Evolutionary conservation across 1,140 invertebrate genomes (phyloP).

Genomic region (Hyphantria cunea): DNA sequence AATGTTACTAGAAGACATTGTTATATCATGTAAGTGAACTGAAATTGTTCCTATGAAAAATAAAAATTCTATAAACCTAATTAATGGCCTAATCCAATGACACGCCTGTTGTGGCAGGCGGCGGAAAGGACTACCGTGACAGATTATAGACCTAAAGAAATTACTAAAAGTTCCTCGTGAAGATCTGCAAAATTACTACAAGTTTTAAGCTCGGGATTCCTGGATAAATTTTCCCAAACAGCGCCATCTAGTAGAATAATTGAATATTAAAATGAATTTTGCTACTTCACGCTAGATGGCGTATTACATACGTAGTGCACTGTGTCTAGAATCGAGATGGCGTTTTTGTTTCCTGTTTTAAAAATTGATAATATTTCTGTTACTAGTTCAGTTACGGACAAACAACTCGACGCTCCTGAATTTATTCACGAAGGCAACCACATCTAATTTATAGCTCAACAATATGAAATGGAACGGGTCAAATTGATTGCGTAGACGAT

Average conservation of each 20-base stretch:
- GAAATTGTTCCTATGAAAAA: too few species aligned
- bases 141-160: too few species aligned
- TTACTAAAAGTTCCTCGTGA: too few species aligned
- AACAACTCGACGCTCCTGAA: neutral
- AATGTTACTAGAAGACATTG: too few species aligned
- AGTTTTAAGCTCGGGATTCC: too few species aligned
- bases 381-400: neutral
- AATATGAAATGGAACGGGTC: constrained; percentile 51
- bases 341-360: neutral
- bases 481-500: constrained; percentile 65
- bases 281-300: constrained; percentile 20
- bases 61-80: too few species aligned
- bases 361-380: neutral
- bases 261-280: neutral
- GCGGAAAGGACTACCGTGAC: too few species aligned
- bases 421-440: constrained; percentile 1
- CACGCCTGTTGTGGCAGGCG: too few species aligned
- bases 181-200: too few species aligned
- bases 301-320: neutral
- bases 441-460: constrained; percentile 38
- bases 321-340: neutral
- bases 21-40: too few species aligned
- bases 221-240: neutral
- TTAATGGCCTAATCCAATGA: too few species aligned
- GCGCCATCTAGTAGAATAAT: neutral